Percentiles rank a stretch among this genome's conserved stretches.
Conservation (phyloP, 2,888 invertebrate species). For the Hydriomena furcata region DNA sequence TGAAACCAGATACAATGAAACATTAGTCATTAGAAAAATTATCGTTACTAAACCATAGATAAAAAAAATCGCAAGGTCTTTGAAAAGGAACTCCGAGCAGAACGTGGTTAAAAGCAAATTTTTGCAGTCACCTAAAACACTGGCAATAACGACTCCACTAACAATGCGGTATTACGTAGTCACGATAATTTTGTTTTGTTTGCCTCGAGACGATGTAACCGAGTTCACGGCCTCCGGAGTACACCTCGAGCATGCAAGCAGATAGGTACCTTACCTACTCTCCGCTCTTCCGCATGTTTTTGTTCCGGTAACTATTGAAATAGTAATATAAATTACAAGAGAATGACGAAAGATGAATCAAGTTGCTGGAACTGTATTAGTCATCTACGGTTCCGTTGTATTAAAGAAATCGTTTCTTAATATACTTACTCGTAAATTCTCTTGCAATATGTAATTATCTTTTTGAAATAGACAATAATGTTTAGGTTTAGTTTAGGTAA, state of each 20-base stretch:
- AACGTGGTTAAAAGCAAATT: background rate
- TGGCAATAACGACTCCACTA: slow-evolving; percentile 17
- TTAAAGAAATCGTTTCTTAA: too few relatives aligned
- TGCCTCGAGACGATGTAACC: slow-evolving; percentile 40
- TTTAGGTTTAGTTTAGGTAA: too few relatives aligned
- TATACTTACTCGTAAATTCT: too few relatives aligned
- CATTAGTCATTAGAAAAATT: background rate
- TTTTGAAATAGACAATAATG: too few relatives aligned
- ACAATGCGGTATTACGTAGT: slow-evolving; percentile 34
- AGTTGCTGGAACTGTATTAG: slow-evolving; percentile 9
- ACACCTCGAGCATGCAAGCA: slow-evolving; percentile 25
- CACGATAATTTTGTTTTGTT: slow-evolving; percentile 44
- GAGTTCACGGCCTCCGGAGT: slow-evolving; percentile 53
- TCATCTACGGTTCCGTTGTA: slow-evolving; percentile 3
- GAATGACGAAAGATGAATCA: slow-evolving; percentile 13
- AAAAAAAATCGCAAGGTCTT: background rate
- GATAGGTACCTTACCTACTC: slow-evolving; percentile 22
- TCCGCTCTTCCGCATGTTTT: slow-evolving; percentile 41
- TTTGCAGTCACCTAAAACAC: slow-evolving; percentile 12
- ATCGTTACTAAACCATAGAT: background rate
- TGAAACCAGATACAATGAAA: background rate
- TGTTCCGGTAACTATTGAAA: slow-evolving; percentile 44
- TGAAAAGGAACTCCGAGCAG: too few relatives aligned
- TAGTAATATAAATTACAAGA: slow-evolving; percentile 16
- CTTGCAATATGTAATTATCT: too few relatives aligned